Evolutionary conservation across 2,797 vertebrate genomes (phyloP).

Genomic region (Macropodus opercularis): DNA sequence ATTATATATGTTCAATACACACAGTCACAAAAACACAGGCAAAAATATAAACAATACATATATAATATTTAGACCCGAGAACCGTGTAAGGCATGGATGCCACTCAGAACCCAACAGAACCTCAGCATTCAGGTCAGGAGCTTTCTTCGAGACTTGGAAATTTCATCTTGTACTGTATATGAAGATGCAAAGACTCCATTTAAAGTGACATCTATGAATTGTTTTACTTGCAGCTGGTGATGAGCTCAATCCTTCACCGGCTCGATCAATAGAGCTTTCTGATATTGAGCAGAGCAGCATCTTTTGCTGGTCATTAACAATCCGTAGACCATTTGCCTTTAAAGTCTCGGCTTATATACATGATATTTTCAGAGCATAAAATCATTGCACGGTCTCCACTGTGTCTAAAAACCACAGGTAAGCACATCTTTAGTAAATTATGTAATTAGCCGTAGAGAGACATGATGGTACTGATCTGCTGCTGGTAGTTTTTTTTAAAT

Average conservation of each 20-base stretch:
- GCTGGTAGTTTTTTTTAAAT: too few relatives aligned
- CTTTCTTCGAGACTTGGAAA: too few relatives aligned
- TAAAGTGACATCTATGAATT: background rate
- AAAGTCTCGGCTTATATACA: constrained; percentile 34
- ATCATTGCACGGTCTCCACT: constrained; percentile 38
- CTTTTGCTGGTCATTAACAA: constrained; percentile 18
- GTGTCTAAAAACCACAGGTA: constrained; percentile 23
- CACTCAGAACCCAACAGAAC: too few relatives aligned
- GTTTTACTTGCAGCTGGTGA: constrained; percentile 5
- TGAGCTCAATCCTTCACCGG: constrained; percentile 8
- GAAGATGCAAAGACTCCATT: too few relatives aligned
- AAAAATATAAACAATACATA: too few relatives aligned
- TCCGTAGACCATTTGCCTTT: constrained; percentile 11
- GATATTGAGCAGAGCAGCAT: constrained; percentile 27
- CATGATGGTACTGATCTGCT: constrained; percentile 12
- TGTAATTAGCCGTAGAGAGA: constrained; percentile 9
- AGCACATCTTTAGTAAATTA: constrained; percentile 21
- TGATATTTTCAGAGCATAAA: constrained; percentile 24
- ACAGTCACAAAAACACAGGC: background rate
- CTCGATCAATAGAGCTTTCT: constrained; percentile 20
- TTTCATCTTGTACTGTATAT: too few relatives aligned
- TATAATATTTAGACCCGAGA: too few relatives aligned
- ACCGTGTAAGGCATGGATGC: background rate
- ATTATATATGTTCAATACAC: too few relatives aligned
- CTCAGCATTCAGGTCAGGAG: too few relatives aligned